Evolutionary conservation across 2,888 invertebrate genomes (phyloP).

Genomic region (Byasa hedistus): DNA sequence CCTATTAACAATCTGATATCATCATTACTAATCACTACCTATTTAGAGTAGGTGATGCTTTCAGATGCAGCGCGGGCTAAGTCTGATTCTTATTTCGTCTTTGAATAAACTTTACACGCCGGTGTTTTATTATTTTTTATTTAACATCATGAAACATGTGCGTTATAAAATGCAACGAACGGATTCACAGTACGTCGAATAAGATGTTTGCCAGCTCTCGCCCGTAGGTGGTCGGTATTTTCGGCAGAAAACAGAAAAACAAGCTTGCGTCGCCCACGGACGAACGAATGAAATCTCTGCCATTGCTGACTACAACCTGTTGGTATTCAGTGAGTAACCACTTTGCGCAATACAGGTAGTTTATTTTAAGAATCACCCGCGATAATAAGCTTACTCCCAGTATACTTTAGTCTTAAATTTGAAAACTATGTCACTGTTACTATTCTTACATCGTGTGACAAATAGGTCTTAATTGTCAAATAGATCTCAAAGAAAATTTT

Average conservation of each 20-base stretch:
- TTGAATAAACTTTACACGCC: neutral
- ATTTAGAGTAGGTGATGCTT: no score
- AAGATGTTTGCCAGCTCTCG: conserved; percentile 46
- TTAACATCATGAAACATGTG: neutral
- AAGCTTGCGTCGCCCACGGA: conserved; percentile 50
- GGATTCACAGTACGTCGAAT: conserved; percentile 35
- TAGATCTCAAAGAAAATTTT: no score
- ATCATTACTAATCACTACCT: no score
- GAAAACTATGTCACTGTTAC: neutral
- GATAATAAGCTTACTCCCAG: conserved; percentile 16
- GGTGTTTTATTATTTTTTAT: neutral
- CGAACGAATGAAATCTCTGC: conserved; percentile 29
- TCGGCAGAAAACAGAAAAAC: conserved; percentile 56
- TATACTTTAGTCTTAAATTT: neutral
- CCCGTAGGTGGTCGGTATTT: conserved; percentile 66
- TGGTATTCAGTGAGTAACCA: conserved; percentile 63
- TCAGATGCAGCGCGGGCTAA: no score
- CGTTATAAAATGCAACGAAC: conserved; percentile 37
- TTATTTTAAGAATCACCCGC: conserved; percentile 48
- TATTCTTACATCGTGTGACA: conserved; percentile 8
- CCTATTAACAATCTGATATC: no score
- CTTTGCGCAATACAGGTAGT: conserved; percentile 66
- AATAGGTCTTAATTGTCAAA: conserved; percentile 12
- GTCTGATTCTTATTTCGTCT: no score
- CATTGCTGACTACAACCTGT: conserved; percentile 51